Base-by-base conservation (phyloP, 2,797 vertebrate species). In the Astyanax mexicanus region DNA sequence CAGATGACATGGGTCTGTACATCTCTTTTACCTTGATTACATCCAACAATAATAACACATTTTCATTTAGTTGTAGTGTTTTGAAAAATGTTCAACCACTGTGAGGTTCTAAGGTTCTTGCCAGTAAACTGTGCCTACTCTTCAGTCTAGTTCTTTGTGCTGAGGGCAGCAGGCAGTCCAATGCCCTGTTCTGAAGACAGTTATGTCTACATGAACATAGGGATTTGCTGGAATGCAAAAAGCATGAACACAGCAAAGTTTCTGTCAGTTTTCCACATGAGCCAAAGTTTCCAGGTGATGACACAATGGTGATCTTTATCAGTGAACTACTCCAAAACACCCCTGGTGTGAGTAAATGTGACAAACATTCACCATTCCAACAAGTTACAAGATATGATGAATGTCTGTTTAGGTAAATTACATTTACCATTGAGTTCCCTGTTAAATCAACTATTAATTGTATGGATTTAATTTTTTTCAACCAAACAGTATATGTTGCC, bases 1-100 rank as follows among this genome's bases (percentile, higher is more conserved):
- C 3, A 10, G 23, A 69, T 44, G 19, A 13, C 66, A 65, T 5
- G 3, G 35, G 49, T 21, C 45, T 38, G 3, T n/a, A 52, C 1
- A 23, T 72, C 47, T 73, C 57, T 25, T 9, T 61, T 65, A 54
- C 57, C 4, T 6, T 12, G 45, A 72, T 60, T 51, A 25, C 17
- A 68, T 3, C 0, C 10, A 13, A 35, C 2, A 3, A 6, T 67
- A 25, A 67, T 11, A n/a, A 19, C 57, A 37, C 19, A n/a, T 9
- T 27, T 21, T n/a, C 37, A 3, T 35, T 23, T 27, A 13, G 55
- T 32, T 17, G 55, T 32, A 60, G 57, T 60, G 32, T 37, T 10
- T 37, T 37, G 12, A 60, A 37, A 32, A 9, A n/a, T n/a, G n/a
- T n/a, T n/a, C n/a, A n/a, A n/a, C n/a, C n/a, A n/a, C n/a, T n/a